A percentile compares a stretch with the other conserved stretches of the same genome.
phyloP scores from a whole-genome alignment of 2,888 invertebrate genomes.

The Rhamphomyia laevipes region DNA sequence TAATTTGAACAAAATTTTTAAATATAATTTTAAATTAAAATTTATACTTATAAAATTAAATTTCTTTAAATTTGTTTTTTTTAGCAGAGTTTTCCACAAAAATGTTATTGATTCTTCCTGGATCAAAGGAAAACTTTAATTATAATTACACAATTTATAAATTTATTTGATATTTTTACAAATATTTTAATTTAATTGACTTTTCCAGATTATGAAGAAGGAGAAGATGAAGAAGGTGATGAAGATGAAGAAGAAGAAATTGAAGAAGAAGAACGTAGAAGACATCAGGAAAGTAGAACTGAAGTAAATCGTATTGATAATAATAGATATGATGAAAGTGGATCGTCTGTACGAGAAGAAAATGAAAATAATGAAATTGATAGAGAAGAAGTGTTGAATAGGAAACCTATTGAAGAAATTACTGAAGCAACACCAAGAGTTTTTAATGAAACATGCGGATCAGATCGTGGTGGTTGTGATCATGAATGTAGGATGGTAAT shows the following conservation, averaged over 20 bases:
- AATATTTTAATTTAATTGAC: too few species aligned
- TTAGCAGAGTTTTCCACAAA: too few species aligned
- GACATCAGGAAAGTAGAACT: slow-evolving; percentile 9
- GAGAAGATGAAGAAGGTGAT: slow-evolving; percentile 2
- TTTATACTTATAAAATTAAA: too few species aligned
- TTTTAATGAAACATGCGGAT: slow-evolving; percentile 31
- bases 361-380: slow-evolving; percentile 19
- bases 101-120: too few species aligned
- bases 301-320: slow-evolving; percentile 1
- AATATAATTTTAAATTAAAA: too few species aligned
- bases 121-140: too few species aligned
- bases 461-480: slow-evolving; percentile 40
- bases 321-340: not conserved
- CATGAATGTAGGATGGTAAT: slow-evolving; percentile 38
- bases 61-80: too few species aligned
- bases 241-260: slow-evolving; percentile 1
- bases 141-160: too few species aligned
- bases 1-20: too few species aligned
- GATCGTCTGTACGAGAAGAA: slow-evolving; percentile 19
- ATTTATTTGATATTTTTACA: too few species aligned
- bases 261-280: not conserved
- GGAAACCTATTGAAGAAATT: slow-evolving; percentile 1
- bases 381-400: not conserved
- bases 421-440: slow-evolving; percentile 21
- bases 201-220: slow-evolving; percentile 8